A percentile compares a stretch with the other conserved stretches of the same genome.
Evolutionary conservation across 2,113 vertebrate species (phyloP).

Genomic region (Tachuris rubrigastra): DNA sequence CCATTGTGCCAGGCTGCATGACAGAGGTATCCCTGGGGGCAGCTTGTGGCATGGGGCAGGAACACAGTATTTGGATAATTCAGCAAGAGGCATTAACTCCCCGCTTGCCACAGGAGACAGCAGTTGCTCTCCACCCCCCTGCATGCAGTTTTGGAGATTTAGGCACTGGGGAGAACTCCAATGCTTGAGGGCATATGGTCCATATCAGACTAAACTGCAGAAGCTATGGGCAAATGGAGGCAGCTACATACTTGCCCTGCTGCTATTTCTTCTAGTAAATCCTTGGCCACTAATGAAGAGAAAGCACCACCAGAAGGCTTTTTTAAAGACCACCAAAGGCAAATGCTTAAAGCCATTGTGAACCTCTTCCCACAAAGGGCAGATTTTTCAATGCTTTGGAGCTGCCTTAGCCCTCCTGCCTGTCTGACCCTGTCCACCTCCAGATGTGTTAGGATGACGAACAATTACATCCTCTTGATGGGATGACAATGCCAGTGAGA

Average conservation of each 20-base stretch:
- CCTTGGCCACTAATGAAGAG: background rate
- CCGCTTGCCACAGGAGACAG: background rate
- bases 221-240: background rate
- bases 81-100: background rate
- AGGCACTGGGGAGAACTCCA: background rate
- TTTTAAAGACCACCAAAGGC: background rate
- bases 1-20: fast-evolving
- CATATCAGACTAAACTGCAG: background rate
- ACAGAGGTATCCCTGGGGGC: background rate
- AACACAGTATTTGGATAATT: background rate
- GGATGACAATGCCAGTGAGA: background rate
- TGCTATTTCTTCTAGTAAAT: background rate
- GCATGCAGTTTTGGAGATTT: background rate
- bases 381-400: background rate
- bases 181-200: background rate
- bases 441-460: background rate
- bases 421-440: background rate
- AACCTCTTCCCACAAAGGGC: background rate
- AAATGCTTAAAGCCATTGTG: background rate
- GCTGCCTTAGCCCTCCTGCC: background rate
- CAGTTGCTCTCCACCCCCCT: background rate
- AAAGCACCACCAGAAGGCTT: background rate
- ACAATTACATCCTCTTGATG: background rate
- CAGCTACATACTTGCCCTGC: background rate
- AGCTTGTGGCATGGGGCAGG: background rate